Conservation (phyloP, 2,888 invertebrate species). For the Limnephilus marmoratus region DNA sequence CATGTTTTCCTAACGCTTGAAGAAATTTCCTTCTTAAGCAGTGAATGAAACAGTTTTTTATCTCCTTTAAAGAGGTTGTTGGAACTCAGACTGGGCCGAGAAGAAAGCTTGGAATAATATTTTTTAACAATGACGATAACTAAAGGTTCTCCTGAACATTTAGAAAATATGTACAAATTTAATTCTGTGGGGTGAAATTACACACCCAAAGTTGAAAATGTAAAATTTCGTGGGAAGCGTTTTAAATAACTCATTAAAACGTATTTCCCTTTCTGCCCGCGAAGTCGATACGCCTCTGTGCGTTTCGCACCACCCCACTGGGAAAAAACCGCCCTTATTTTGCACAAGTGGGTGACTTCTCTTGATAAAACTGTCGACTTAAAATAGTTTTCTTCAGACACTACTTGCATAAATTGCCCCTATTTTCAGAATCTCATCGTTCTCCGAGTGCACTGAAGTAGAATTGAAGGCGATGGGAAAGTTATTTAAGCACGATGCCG, state of each 20-base stretch:
- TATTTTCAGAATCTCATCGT: background rate
- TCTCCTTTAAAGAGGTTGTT: no score
- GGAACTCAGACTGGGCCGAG: no score
- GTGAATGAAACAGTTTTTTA: no score
- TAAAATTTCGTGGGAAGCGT: background rate
- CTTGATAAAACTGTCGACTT: background rate
- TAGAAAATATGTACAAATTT: background rate
- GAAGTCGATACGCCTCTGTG: background rate
- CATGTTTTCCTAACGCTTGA: no score
- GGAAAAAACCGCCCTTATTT: background rate
- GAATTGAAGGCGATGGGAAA: background rate
- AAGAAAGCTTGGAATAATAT: no score
- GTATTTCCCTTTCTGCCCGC: background rate
- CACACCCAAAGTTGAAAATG: background rate
- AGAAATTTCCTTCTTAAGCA: no score
- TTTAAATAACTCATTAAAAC: background rate
- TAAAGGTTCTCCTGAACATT: background rate
- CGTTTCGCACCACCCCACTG: background rate
- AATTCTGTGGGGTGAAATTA: background rate
- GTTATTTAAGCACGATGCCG: background rate
- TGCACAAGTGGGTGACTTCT: background rate
- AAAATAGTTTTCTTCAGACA: slow-evolving; percentile 1
- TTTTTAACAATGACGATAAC: no score
- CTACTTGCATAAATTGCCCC: background rate
- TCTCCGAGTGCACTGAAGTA: background rate